Percentiles rank a stretch among this genome's conserved stretches.
These are phyloP conservation scores for Manacus vitellinus DNA, from an alignment of 2,113 vertebrate species.

Conservation along the genomic window DNA sequence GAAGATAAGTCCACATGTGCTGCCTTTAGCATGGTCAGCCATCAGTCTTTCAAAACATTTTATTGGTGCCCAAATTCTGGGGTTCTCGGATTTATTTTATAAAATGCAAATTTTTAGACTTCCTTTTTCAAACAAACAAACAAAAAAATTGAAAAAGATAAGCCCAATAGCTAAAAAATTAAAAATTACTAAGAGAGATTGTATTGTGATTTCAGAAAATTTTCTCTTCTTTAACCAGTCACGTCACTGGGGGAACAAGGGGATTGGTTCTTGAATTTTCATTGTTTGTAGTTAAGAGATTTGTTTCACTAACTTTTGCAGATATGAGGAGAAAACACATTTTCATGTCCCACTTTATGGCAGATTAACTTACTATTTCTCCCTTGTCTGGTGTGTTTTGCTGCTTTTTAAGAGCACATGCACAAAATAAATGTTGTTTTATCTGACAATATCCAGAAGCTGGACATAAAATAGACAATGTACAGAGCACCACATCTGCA, in stretches of 20 bases:
- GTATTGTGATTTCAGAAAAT: background rate
- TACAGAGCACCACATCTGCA: background rate
- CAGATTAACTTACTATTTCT: background rate
- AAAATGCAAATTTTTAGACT: background rate
- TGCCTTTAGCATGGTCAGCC: background rate
- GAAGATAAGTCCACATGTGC: background rate
- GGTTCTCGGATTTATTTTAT: background rate
- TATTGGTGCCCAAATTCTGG: background rate
- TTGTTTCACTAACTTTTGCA: background rate
- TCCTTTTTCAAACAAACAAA: background rate
- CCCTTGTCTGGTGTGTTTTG: background rate
- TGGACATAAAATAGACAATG: conserved; percentile 12
- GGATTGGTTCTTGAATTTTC: background rate
- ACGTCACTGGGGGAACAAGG: background rate
- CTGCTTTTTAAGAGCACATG: conserved; percentile 25
- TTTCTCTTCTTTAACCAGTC: background rate
- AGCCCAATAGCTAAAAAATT: background rate
- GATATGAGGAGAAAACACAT: background rate
- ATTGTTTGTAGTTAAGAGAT: background rate
- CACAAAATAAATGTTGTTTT: conserved; percentile 3
- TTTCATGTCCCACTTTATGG: background rate
- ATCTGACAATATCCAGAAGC: conserved; percentile 28
- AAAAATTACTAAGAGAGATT: background rate
- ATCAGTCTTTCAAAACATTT: background rate
- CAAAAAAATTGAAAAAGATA: background rate